These are phyloP conservation scores for Chloroceryle amazona DNA, from an alignment of 2,797 vertebrate species.

Conservation along the genomic window DNA sequence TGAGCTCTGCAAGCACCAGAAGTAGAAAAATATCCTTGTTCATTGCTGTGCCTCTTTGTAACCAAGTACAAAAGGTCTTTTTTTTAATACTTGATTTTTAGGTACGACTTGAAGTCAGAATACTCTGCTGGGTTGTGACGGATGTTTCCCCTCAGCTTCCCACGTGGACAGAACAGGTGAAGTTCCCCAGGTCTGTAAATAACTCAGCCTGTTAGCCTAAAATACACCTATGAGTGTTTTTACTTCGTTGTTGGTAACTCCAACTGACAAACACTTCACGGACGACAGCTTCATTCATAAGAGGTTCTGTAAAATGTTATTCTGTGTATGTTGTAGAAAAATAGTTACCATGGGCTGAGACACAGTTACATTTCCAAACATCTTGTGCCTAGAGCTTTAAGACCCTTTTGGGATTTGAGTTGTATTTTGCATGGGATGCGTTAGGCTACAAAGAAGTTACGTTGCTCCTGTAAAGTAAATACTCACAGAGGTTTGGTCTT, in stretches of 20 bases:
- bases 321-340: background rate
- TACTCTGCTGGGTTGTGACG: background rate
- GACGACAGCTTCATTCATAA: background rate
- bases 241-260: background rate
- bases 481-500: background rate
- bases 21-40: background rate
- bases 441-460: background rate
- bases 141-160: background rate
- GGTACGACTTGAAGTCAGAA: background rate
- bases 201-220: background rate
- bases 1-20: background rate
- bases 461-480: background rate
- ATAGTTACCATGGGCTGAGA: background rate
- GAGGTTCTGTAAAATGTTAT: background rate
- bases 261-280: background rate
- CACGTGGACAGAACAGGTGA: background rate
- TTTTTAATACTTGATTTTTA: background rate
- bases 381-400: background rate
- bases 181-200: background rate
- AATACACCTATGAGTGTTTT: background rate
- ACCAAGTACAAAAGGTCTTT: background rate
- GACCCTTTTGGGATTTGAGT: background rate
- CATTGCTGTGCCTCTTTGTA: background rate
- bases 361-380: background rate
- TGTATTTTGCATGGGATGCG: background rate